These are phyloP conservation scores for Marasmarcha lunaedactyla DNA, from an alignment of 2,888 invertebrate species.

Conservation along the genomic window DNA sequence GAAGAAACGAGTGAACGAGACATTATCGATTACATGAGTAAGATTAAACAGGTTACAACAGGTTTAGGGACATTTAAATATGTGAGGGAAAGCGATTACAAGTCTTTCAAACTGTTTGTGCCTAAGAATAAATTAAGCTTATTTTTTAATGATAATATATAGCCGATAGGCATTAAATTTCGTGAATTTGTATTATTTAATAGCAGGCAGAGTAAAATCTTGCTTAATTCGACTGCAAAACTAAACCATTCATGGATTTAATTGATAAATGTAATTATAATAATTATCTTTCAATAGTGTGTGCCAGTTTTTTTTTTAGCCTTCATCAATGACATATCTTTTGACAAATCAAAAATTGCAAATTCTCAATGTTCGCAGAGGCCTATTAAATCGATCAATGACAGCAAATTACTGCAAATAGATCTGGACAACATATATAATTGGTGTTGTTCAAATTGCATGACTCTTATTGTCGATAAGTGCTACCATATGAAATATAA, in stretches of 20 bases:
- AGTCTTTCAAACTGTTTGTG: too few relatives aligned
- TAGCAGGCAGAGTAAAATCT: not conserved
- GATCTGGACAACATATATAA: too few relatives aligned
- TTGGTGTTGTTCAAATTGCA: too few relatives aligned
- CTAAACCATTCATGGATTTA: not conserved
- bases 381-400: too few relatives aligned
- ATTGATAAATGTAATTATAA: not conserved
- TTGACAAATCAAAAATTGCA: too few relatives aligned
- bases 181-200: slow-evolving; percentile 7
- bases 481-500: slow-evolving; percentile 9
- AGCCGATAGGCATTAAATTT: slow-evolving; percentile 12
- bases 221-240: not conserved
- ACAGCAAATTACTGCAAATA: too few relatives aligned
- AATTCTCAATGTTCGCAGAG: too few relatives aligned
- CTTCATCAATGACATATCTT: too few relatives aligned
- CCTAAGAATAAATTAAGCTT: slow-evolving; percentile 7
- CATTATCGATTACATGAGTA: slow-evolving; percentile 10
- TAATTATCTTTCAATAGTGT: not conserved
- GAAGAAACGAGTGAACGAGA: slow-evolving; percentile 9
- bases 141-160: slow-evolving; percentile 11
- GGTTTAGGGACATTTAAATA: slow-evolving; percentile 8
- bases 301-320: too few relatives aligned
- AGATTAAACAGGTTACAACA: slow-evolving; percentile 8
- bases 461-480: too few relatives aligned
- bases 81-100: slow-evolving; percentile 6